Conservation (phyloP, 1,140 invertebrate genomes). For the Eubasilissa regina region DNA sequence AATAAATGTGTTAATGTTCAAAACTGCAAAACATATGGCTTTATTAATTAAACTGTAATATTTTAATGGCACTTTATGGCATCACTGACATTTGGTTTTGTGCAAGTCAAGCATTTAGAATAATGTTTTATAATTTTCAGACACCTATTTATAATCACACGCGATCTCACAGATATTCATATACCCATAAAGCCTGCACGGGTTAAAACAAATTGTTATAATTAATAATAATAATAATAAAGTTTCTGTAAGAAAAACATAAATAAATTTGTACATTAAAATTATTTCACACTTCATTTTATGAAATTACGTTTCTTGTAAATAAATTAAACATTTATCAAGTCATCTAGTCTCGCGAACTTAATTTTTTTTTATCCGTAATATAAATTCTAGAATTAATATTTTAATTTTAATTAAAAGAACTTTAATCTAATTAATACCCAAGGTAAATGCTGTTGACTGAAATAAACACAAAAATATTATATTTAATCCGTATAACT, state of each 20-base stretch:
- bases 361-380: background rate
- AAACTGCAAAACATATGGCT: background rate
- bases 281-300: slow-evolving; percentile 1
- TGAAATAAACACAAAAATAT: background rate
- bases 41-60: slow-evolving; percentile 1
- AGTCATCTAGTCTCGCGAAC: background rate
- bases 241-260: slow-evolving; percentile 8
- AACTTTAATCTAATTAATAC: slow-evolving; percentile 13
- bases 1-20: background rate
- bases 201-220: no score
- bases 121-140: background rate
- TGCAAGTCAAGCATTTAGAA: slow-evolving; percentile 6
- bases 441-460: slow-evolving; percentile 16
- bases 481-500: background rate
- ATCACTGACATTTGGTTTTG: slow-evolving; percentile 35
- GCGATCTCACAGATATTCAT: no score
- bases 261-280: slow-evolving; percentile 10
- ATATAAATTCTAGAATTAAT: background rate
- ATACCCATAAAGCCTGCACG: no score
- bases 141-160: background rate
- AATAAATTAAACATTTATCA: background rate
- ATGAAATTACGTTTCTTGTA: no score
- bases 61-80: slow-evolving; percentile 42
- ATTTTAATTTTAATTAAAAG: background rate
- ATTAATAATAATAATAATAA: background rate